Conservation (phyloP, 1,140 invertebrate genomes). For the Drosophila pectinifera region DNA sequence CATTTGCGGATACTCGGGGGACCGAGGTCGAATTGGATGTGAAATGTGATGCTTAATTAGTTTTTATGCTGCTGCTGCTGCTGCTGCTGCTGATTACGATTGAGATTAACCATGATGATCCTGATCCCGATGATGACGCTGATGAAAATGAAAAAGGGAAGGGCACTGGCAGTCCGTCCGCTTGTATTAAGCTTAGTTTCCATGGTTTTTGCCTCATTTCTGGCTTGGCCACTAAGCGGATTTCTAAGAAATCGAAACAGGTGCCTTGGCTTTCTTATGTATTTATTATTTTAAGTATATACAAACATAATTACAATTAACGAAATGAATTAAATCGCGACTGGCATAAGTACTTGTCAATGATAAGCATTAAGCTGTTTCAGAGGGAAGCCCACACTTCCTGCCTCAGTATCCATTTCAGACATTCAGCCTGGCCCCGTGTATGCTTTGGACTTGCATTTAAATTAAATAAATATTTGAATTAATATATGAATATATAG, state of each 20-base stretch:
- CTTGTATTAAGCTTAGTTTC: conserved; percentile 10
- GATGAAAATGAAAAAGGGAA: conserved; percentile 2
- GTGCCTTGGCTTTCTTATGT: not conserved
- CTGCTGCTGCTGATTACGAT: conserved; percentile 2
- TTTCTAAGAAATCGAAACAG: not conserved
- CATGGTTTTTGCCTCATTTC: conserved; percentile 2
- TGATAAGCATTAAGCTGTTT: too few relatives aligned
- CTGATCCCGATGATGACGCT: conserved; percentile 46
- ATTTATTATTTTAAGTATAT: too few relatives aligned
- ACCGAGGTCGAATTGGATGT: conserved; percentile 65
- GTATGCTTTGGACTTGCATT: too few relatives aligned
- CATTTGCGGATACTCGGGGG: conserved; percentile 46
- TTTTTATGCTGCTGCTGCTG: conserved; percentile 59
- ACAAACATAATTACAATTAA: too few relatives aligned
- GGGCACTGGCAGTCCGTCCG: not conserved
- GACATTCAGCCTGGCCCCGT: too few relatives aligned
- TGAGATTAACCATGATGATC: conserved; percentile 31
- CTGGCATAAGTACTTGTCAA: too few relatives aligned
- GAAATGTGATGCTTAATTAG: conserved; percentile 83
- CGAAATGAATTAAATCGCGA: too few relatives aligned
- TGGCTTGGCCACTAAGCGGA: conserved; percentile 14
- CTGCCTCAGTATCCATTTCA: too few relatives aligned
- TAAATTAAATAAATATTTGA: too few relatives aligned
- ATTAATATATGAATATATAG: too few relatives aligned
- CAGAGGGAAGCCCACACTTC: too few relatives aligned